Evolutionary conservation across 2,888 invertebrate species (phyloP), one percentile per base, ranked within the genome.

Genomic region (Schrankia costaestrigalis): DNA sequence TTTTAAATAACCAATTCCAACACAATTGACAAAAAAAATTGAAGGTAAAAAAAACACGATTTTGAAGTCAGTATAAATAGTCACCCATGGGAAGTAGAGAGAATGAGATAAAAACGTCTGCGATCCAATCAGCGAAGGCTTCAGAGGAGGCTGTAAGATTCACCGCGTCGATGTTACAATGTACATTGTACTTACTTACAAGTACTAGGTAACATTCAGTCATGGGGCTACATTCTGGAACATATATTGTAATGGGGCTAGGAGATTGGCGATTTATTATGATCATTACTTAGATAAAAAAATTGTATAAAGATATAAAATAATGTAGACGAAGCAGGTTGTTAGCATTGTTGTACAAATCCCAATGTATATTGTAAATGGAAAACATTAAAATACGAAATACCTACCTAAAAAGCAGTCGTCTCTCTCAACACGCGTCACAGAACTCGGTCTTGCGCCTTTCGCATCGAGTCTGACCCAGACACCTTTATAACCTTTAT

Each of bases 161-260:
- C 74, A 69, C 72, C 74, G 66, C 70, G 63, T 49, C 53, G 59
- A 71, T 78, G 79, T 81, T 78, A 79, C 78, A 55, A 42, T 38
- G 39, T 45, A 48, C 51, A 43, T 56, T n/a, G n/a, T n/a, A n/a
- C n/a, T n/a, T n/a, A n/a, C n/a, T n/a, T n/a, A n/a, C n/a, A n/a
- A n/a, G n/a, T n/a, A n/a, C n/a, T n/a, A n/a, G n/a, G 51, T 53
- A 51, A 51, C 58, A 62, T 66, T 40, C 75, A 78, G 73, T 78
- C 80, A 80, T 79, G 73, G 78, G 66, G 61, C 63, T 36, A 63
- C 56, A 59, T 76, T 77, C 71, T 63, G 68, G 68, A 62, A 59
- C 57, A 61, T 55, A 64, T 65, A 76, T 78, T 73, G 72, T 56
- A 26, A 55, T 63, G 40, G 59, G 60, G 81, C 70, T 52, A 45